A percentile compares a stretch with the other conserved stretches of the same genome.
These are phyloP conservation scores for Hetaerina titia DNA, from an alignment of 2,888 invertebrate species.

Conservation along the genomic window DNA sequence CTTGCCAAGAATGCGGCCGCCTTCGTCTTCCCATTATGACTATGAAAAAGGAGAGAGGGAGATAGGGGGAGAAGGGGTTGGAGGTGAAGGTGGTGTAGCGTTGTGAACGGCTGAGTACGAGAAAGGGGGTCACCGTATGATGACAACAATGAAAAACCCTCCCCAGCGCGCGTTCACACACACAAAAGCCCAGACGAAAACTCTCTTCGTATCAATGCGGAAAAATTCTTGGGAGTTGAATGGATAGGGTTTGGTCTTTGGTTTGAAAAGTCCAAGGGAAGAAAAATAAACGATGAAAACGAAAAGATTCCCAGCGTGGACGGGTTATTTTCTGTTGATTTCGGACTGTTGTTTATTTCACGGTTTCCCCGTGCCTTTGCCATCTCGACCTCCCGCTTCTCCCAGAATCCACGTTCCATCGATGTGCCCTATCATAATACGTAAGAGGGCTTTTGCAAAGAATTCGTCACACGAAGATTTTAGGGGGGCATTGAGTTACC, in stretches of 20 bases:
- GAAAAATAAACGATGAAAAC: neutral
- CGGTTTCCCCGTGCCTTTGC: neutral
- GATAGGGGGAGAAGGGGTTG: neutral
- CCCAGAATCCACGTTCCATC: neutral
- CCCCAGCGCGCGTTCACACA: neutral
- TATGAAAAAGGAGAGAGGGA: neutral
- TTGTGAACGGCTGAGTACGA: neutral
- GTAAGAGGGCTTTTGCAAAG: neutral
- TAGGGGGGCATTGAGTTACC: neutral
- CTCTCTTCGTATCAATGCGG: neutral
- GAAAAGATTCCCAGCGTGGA: neutral
- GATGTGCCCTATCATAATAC: too few relatives aligned
- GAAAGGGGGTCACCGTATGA: constrained; percentile 27
- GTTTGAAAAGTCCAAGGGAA: neutral
- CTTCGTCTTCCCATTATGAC: constrained; percentile 40
- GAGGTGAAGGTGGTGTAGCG: neutral
- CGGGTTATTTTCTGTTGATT: constrained; percentile 22
- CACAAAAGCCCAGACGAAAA: neutral
- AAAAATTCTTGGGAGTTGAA: neutral
- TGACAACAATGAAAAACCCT: neutral
- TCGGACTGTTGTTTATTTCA: neutral
- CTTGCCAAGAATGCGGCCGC: constrained; percentile 43
- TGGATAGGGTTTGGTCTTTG: neutral
- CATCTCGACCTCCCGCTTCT: neutral
- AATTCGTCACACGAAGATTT: neutral